Evolutionary conservation across 1,140 invertebrate genomes (phyloP), one percentile per base, ranked within the genome.

Genomic region (Camponotus floridanus): DNA sequence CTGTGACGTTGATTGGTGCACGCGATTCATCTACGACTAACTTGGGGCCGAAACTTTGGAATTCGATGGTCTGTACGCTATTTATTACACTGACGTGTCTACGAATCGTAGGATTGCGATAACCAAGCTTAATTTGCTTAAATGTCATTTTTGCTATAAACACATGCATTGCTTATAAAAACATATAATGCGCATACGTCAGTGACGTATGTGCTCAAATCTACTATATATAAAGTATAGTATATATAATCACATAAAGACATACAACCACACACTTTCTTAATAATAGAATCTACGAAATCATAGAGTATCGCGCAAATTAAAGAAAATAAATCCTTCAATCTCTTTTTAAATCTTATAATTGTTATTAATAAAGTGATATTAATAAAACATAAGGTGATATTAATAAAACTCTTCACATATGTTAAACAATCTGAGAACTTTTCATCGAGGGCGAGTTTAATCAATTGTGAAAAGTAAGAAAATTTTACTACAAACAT

Each of bases 41-140:
- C 71, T 76, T 64, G n/a, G 8, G 15, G 62, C 42, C 21, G 45
- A 31, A 73, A 78, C 81, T 85, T 85, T 64, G 68, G 26, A 55
- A 33, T 71, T 86, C 8, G 62, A 39, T 45, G 62, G 18, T 83
- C 36, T n/a, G 71, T n/a, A 39, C 9, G 26, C 33, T 57, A 55
- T 70, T 39, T 39, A 13, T 55, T 65, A 64, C 45, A 51, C 13
- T 9, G 42, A 51, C 48, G 7, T 2, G n/a, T 59, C n/a, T 11
- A 83, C 55, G 45, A 87, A 62, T 88, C 57, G 78, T 76, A 87
- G 78, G 59, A 73, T 74, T 7, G 36, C 81, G 36, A 45, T 84
- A 57, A 84, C 55, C 64, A 51, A 61, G 55, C 78, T 90, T 88
- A 81, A 83, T 92, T 88, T 80, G 68, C 86, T 91, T 90, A 55